Evolutionary conservation across 2,113 vertebrate genomes (phyloP).

Genomic region (Sinocyclocheilus anshuiensis): DNA sequence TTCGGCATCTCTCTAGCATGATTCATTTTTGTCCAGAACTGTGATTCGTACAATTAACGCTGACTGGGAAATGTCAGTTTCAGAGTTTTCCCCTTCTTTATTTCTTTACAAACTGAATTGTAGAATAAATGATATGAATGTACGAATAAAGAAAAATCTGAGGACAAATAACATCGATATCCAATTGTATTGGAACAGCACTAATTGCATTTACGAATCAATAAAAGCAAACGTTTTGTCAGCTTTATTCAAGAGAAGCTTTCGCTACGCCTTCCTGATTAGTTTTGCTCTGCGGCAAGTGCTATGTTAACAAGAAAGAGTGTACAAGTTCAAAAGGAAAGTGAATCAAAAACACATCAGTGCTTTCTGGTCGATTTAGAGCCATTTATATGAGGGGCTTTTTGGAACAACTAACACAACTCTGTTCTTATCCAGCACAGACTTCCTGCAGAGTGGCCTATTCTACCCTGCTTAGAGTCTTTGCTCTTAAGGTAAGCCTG

Average conservation of each 20-base stretch:
- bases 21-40: neutral
- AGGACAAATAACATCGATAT: neutral
- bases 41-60: neutral
- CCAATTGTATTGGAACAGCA: neutral
- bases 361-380: constrained; percentile 19
- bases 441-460: constrained; percentile 32
- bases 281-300: neutral
- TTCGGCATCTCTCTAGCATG: neutral
- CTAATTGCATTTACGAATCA: neutral
- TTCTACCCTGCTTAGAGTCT: neutral
- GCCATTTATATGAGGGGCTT: constrained; percentile 11
- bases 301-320: neutral
- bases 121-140: neutral
- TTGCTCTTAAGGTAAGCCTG: constrained; percentile 26
- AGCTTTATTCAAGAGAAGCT: neutral
- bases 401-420: neutral
- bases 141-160: neutral
- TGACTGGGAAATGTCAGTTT: neutral
- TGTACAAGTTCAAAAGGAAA: neutral
- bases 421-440: neutral
- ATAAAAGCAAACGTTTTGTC: neutral
- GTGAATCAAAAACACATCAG: constrained; percentile 30
- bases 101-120: neutral
- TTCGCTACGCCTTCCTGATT: neutral
- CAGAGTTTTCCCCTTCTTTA: neutral